These are phyloP conservation scores for Lymantria monacha DNA, from an alignment of 2,888 invertebrate genomes.

Conservation along the genomic window DNA sequence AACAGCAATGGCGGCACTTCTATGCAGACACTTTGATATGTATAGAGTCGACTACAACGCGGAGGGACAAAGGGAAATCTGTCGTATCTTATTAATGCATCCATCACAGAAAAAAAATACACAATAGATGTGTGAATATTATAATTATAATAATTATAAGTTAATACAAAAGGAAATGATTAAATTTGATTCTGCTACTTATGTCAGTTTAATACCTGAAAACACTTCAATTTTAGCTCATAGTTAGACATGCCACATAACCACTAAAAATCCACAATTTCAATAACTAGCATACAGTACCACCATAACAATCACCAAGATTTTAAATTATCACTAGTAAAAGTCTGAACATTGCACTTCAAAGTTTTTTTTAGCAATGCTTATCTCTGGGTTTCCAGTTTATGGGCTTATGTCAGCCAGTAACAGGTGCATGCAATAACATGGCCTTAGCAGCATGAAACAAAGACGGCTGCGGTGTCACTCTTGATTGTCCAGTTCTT, in stretches of 20 bases:
- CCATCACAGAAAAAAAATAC: too few species aligned
- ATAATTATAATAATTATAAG: neutral
- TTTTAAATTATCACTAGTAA: constrained; percentile 21
- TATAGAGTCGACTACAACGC: too few species aligned
- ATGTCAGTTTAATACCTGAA: too few species aligned
- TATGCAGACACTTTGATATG: too few species aligned
- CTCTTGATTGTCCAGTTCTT: constrained; percentile 73
- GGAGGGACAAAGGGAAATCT: too few species aligned
- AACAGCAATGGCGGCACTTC: too few species aligned
- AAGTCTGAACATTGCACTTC: constrained; percentile 33
- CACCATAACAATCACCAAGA: constrained; percentile 11
- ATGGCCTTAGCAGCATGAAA: constrained; percentile 80
- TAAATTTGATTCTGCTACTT: too few species aligned
- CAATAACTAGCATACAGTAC: constrained; percentile 23
- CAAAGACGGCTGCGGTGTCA: constrained; percentile 70
- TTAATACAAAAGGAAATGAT: neutral
- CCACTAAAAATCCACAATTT: constrained; percentile 32
- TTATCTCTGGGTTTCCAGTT: constrained; percentile 23
- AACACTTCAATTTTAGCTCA: too few species aligned
- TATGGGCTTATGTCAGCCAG: constrained; percentile 55
- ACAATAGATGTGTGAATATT: too few species aligned
- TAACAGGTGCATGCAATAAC: constrained; percentile 70
- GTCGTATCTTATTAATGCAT: too few species aligned
- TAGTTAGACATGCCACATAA: constrained; percentile 7
- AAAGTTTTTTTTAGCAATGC: constrained; percentile 16